Percentiles rank a stretch among this genome's conserved stretches.
Evolutionary conservation across 2,888 invertebrate genomes (phyloP).

Genomic region (Orthosia gothica): DNA sequence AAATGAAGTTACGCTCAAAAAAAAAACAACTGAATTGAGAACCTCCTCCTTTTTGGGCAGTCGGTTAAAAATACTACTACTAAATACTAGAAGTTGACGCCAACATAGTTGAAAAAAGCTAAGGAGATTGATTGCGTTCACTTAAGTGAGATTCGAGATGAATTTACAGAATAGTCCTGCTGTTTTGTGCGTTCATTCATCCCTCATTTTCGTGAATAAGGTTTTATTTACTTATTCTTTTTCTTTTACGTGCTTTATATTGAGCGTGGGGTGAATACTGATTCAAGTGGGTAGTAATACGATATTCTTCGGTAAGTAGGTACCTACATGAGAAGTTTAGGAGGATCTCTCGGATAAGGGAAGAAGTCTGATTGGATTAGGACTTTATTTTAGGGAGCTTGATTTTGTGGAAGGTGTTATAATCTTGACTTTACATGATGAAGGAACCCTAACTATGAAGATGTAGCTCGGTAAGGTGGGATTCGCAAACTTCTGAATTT

Average conservation of each 20-base stretch:
- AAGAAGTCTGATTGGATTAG: constrained; percentile 9
- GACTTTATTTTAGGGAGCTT: neutral
- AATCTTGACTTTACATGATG: neutral
- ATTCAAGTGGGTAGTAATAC: constrained; percentile 41
- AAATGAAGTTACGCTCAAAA: no score
- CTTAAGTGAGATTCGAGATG: neutral
- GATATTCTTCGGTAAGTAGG: constrained; percentile 28
- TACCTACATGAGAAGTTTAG: constrained; percentile 10
- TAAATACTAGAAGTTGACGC: no score
- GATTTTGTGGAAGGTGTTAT: neutral
- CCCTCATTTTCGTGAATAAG: constrained; percentile 47
- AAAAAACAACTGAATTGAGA: no score
- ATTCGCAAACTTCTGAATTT: no score
- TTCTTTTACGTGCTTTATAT: constrained; percentile 47
- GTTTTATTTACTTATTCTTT: constrained; percentile 52
- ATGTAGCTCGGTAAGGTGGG: no score
- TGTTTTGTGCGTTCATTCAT: constrained; percentile 28
- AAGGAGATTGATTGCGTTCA: neutral
- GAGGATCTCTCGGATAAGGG: neutral
- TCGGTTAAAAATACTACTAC: no score
- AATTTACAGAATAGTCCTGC: constrained; percentile 15
- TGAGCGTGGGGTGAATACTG: constrained; percentile 57
- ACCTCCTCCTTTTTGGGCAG: no score
- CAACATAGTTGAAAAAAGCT: neutral
- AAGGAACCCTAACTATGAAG: neutral